phyloP scores from a whole-genome alignment of 2,888 invertebrate species.

The Limnephilus auricula region DNA sequence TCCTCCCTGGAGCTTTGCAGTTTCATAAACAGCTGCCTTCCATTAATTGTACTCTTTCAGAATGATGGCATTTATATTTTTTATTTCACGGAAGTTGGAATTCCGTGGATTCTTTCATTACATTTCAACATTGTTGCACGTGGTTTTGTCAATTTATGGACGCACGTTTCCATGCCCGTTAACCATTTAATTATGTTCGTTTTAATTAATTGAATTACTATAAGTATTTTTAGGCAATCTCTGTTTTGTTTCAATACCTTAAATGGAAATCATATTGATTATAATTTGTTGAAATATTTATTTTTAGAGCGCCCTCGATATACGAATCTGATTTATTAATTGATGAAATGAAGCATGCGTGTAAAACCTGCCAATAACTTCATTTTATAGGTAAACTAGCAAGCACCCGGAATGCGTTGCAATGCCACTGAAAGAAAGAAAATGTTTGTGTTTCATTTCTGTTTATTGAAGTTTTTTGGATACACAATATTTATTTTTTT shows the following conservation, averaged over 20 bases:
- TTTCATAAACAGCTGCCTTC: slow-evolving; percentile 18
- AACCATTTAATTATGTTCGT: neutral
- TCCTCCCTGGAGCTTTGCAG: neutral
- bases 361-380: neutral
- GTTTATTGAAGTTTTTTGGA: too few species aligned
- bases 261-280: neutral
- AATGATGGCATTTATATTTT: neutral
- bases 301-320: too few species aligned
- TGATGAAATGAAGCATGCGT: neutral
- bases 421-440: too few species aligned
- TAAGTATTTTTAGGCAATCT: neutral
- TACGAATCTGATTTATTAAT: too few species aligned
- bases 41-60: slow-evolving; percentile 24
- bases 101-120: neutral
- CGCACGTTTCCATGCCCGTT: too few species aligned
- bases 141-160: neutral
- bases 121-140: neutral
- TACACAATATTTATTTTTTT: too few species aligned
- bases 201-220: neutral
- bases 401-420: too few species aligned
- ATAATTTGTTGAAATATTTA: neutral
- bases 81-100: neutral
- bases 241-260: neutral
- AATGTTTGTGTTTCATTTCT: too few species aligned
- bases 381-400: neutral